phyloP scores from a whole-genome alignment of 2,888 invertebrate species.

The Spisula subtruncata region DNA sequence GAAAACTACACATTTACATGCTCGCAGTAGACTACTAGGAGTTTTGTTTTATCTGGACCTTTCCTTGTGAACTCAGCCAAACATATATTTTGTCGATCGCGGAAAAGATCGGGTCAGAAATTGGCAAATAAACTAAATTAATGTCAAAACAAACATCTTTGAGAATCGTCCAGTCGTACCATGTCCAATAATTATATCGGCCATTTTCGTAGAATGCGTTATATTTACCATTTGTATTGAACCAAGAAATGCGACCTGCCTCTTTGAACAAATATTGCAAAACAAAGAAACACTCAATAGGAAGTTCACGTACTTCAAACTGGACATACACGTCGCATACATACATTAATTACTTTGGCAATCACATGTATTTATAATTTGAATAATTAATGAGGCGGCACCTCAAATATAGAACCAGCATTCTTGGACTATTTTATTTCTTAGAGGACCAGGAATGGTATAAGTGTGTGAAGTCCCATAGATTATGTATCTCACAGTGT shows the following conservation, averaged over 20 bases:
- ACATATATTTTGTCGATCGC: too few relatives aligned
- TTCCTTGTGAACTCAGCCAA: too few relatives aligned
- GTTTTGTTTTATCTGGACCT: too few relatives aligned
- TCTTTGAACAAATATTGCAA: neutral
- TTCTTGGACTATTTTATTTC: constrained; percentile 1
- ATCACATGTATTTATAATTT: neutral
- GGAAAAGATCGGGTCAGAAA: too few relatives aligned
- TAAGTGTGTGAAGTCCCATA: neutral
- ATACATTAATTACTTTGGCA: neutral
- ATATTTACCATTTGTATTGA: neutral
- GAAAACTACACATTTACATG: too few relatives aligned
- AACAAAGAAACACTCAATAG: neutral
- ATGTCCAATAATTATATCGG: neutral
- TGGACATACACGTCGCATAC: neutral
- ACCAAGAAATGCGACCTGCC: neutral
- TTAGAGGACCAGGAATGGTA: neutral
- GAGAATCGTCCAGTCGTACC: too few relatives aligned
- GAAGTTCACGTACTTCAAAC: neutral
- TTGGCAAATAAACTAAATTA: too few relatives aligned
- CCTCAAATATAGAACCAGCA: neutral
- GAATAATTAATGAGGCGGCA: constrained; percentile 3
- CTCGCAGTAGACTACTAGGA: too few relatives aligned
- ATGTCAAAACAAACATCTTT: too few relatives aligned
- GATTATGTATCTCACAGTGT: too few relatives aligned
- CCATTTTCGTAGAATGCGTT: neutral